phyloP scores from a whole-genome alignment of 1,140 invertebrate species.

The Diuraphis noxia region DNA sequence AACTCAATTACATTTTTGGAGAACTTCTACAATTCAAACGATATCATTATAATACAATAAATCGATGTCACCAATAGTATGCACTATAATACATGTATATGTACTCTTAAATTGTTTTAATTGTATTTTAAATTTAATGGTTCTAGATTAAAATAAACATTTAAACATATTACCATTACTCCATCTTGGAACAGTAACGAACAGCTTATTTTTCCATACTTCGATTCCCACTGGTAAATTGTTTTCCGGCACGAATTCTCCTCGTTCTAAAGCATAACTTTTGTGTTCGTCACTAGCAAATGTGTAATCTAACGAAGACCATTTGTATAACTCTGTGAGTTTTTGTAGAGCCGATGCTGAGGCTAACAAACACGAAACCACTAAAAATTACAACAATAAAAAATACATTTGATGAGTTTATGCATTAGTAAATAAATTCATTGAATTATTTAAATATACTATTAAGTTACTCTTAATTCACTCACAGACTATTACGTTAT shows the following conservation, averaged over 20 bases:
- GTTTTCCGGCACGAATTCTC: constrained; percentile 69
- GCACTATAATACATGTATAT: not conserved
- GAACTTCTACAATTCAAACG: not conserved
- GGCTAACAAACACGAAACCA: constrained; percentile 20
- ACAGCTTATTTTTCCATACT: constrained; percentile 75
- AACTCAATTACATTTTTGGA: not conserved
- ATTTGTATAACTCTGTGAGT: constrained; percentile 67
- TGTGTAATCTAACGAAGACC: constrained; percentile 71
- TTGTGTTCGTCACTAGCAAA: constrained; percentile 69
- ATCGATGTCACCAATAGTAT: not conserved
- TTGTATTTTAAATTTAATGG: not conserved
- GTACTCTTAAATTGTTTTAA: not conserved
- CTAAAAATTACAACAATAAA: constrained; percentile 6
- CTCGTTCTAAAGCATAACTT: constrained; percentile 66
- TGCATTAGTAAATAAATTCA: not conserved
- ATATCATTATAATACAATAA: not conserved
- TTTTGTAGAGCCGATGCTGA: constrained; percentile 54
- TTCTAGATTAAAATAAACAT: not conserved
- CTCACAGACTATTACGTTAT: not conserved
- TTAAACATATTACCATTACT: constrained; percentile 59
- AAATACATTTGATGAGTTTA: not conserved
- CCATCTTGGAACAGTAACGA: constrained; percentile 78
- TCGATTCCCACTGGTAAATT: constrained; percentile 75
- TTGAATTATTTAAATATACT: not conserved
- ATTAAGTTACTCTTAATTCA: not conserved